Percentiles rank a stretch among this genome's conserved stretches.
phyloP scores from a whole-genome alignment of 2,113 vertebrate species.

The Symphodus melops region DNA sequence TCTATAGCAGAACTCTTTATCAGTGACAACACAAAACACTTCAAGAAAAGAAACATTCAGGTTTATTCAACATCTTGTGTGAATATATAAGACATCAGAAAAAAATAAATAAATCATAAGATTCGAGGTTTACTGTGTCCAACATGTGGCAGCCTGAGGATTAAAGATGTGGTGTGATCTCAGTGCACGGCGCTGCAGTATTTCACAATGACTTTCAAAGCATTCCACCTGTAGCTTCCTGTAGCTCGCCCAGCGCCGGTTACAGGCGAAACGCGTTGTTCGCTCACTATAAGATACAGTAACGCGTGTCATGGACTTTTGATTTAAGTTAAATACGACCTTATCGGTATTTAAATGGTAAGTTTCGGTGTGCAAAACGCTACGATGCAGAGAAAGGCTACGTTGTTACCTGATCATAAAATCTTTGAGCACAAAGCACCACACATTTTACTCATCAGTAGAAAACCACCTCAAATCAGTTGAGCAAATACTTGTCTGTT shows the following conservation, averaged over 20 bases:
- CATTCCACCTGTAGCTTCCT: no score
- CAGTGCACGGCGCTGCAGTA: background rate
- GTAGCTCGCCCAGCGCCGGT: no score
- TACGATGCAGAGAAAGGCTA: background rate
- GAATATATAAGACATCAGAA: background rate
- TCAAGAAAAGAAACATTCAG: background rate
- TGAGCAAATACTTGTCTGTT: no score
- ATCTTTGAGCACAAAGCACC: no score
- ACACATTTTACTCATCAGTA: no score
- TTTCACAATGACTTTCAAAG: background rate
- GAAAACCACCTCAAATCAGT: no score
- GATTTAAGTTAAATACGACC: no score
- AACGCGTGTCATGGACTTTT: no score
- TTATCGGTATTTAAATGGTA: background rate
- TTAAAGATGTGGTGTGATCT: background rate
- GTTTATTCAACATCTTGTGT: conserved; percentile 26
- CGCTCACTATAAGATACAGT: no score
- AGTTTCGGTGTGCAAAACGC: background rate
- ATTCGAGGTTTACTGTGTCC: conserved; percentile 1
- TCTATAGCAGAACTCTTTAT: no score
- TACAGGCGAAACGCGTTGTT: no score
- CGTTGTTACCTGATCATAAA: no score
- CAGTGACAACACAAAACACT: background rate
- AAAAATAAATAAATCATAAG: conserved; percentile 10
- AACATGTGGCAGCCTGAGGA: background rate